Evolutionary conservation across 2,888 invertebrate genomes (phyloP), one percentile per base, ranked within the genome.

Genomic region (Galerucella nymphaeae): DNA sequence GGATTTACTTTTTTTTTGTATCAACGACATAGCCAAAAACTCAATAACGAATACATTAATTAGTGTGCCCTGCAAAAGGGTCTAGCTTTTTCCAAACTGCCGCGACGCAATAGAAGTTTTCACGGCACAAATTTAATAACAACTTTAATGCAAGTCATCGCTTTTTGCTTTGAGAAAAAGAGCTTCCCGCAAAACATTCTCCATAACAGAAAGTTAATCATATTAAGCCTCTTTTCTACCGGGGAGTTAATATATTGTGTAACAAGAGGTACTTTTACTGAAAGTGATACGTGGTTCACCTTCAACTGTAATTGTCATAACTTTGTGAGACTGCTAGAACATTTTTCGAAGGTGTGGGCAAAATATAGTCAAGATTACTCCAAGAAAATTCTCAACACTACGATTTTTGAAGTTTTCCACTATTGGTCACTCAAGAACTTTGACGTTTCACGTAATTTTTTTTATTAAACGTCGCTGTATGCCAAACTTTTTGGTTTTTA

Each of bases 91-190:
- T 72, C 2, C 10, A 10, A 10, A 53, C 16, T 53, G 68, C 20
- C 23, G 18, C 50, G 23, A 59, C 61, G 53, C 42, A 10, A 53
- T 10, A 16, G 11, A 58, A 67, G 59, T 53, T 69, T 61, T 53
- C 38, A 64, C 66, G 66, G 57, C 16, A 64, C 42, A 68, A 75
- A 75, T 75, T 72, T 75, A 75, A 75, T 75, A 75, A 72, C 64
- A 75, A 75, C 74, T 72, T 70, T 70, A 63, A 42, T 75, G 74
- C 74, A 73, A 73, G 73, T 73, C 73, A 73, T 64, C 57, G 70
- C 57, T 73, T 73, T 73, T 73, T 70, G 38, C 38, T 38, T 16
- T 59, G 30, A 30, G 59, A 38, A 53, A 53, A 18, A 53, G 53
- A 53, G 48, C n/a, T n/a, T n/a, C n/a, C 48, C 48, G n/a, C 48